phyloP scores from a whole-genome alignment of 2,888 invertebrate species.

The Nephrotoma guestfalica region DNA sequence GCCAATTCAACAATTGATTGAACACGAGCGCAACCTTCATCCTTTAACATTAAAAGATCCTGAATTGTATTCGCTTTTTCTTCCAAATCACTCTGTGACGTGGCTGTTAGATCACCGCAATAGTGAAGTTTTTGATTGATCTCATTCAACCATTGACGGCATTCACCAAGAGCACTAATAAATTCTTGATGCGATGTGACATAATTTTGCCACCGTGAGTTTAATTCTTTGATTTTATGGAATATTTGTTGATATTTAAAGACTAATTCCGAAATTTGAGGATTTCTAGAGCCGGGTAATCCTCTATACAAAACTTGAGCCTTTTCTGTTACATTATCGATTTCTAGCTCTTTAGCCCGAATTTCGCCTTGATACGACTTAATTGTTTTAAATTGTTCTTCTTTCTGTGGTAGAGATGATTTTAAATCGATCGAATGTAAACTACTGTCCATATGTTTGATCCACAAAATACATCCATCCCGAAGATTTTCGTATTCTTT shows the following conservation, averaged over 20 bases:
- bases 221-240: constrained; percentile 80
- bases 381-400: constrained; percentile 65
- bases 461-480: constrained; percentile 75
- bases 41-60: constrained; percentile 78
- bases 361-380: constrained; percentile 74
- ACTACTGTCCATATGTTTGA: constrained; percentile 73
- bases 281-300: constrained; percentile 53
- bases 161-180: constrained; percentile 62
- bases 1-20: constrained; percentile 82
- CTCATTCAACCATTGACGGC: constrained; percentile 69
- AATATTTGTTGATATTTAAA: constrained; percentile 83
- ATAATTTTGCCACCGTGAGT: constrained; percentile 84
- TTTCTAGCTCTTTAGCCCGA: constrained; percentile 79
- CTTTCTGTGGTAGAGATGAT: constrained; percentile 67
- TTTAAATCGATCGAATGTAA: constrained; percentile 80
- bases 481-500: constrained; percentile 77
- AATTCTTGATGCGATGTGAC: constrained; percentile 79
- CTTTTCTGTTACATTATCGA: constrained; percentile 82
- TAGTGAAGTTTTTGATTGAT: constrained; percentile 72
- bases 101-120: constrained; percentile 67
- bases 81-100: constrained; percentile 74
- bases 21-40: constrained; percentile 80
- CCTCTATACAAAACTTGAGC: constrained; percentile 72
- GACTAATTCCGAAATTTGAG: constrained; percentile 80
- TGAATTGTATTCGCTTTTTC: constrained; percentile 70